Evolutionary conservation across 2,888 invertebrate species (phyloP), one percentile per base, ranked within the genome.

Genomic region (Metacarcinus magister): DNA sequence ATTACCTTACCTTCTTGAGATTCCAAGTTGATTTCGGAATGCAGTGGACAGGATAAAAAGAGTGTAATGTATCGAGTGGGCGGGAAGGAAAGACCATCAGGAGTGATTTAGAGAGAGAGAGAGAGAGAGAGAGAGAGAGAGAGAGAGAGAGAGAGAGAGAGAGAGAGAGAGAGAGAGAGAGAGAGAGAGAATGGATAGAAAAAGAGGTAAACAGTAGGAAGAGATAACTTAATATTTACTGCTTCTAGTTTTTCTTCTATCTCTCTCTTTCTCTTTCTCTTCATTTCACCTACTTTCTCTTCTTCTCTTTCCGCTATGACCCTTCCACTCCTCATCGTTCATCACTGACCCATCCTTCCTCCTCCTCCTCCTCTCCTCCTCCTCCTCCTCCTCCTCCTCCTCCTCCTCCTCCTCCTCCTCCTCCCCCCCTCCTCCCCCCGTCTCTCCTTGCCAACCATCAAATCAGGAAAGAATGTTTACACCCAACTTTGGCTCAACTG

Each of bases 51-150:
- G 67, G n/a, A 54, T 23, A 67, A 67, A 67, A 67, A 67, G 23
- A 4, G 54, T 19, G 67, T n/a, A n/a, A 67, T 67, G 67, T 23
- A 67, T 67, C n/a, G 67, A 67, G 67, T n/a, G 67, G 2, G 67
- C 5, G 67, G n/a, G 67, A n/a, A 13, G 13, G 54, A 54, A 13
- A 54, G 54, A 13, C 54, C 7, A 54, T 13, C 54, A 54, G 54
- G 7, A 54, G 54, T 54, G 54, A 54, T 54, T 54, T 54, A 54
- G 67, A 16, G 67, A 67, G 67, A 67, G 67, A 67, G 67, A 67
- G 67, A 67, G 67, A 67, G 67, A 67, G 67, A 67, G 67, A 67
- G 67, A 67, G 67, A 67, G 67, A 67, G 67, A 67, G 67, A 67
- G 67, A 67, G 67, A 67, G 67, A 67, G 67, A 54, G 54, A 54